These are phyloP conservation scores for Chrysolina oricalcia DNA, from an alignment of 2,888 invertebrate genomes.

Conservation along the genomic window DNA sequence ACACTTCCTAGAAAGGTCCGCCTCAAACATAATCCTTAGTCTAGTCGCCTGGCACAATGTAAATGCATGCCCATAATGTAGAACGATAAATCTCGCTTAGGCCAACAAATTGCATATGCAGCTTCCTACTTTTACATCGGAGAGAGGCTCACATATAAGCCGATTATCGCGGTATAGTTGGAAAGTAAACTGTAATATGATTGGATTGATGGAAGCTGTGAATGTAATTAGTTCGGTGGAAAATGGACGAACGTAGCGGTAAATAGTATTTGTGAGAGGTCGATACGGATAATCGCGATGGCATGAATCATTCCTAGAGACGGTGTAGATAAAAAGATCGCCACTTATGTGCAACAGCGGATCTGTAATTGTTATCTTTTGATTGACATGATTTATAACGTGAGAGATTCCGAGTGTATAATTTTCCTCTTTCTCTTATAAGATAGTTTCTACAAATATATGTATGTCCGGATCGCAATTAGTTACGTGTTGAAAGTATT, in stretches of 20 bases:
- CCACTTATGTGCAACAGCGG: slow-evolving; percentile 10
- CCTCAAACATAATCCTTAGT: slow-evolving; percentile 13
- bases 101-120: slow-evolving; percentile 37
- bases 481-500: no score
- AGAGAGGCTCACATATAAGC: slow-evolving; percentile 4
- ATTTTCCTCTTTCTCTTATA: not conserved
- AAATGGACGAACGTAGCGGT: slow-evolving; percentile 21
- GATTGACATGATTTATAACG: slow-evolving; percentile 9
- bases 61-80: slow-evolving; percentile 9
- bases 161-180: slow-evolving; percentile 15
- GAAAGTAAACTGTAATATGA: slow-evolving; percentile 33
- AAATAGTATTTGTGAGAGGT: slow-evolving; percentile 11
- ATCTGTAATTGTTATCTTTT: not conserved
- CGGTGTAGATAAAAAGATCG: not conserved
- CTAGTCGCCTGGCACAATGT: slow-evolving; percentile 4
- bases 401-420: not conserved
- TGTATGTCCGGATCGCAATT: no score
- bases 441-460: no score
- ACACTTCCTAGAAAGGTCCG: slow-evolving; percentile 17
- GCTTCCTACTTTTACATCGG: slow-evolving; percentile 38
- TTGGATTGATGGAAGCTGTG: slow-evolving; percentile 3
- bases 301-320: slow-evolving; percentile 19
- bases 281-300: not conserved
- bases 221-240: slow-evolving; percentile 8
- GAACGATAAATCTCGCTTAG: slow-evolving; percentile 35